These are phyloP conservation scores for Mirza zaza DNA, from an alignment of 2,113 vertebrate genomes.

Conservation along the genomic window DNA sequence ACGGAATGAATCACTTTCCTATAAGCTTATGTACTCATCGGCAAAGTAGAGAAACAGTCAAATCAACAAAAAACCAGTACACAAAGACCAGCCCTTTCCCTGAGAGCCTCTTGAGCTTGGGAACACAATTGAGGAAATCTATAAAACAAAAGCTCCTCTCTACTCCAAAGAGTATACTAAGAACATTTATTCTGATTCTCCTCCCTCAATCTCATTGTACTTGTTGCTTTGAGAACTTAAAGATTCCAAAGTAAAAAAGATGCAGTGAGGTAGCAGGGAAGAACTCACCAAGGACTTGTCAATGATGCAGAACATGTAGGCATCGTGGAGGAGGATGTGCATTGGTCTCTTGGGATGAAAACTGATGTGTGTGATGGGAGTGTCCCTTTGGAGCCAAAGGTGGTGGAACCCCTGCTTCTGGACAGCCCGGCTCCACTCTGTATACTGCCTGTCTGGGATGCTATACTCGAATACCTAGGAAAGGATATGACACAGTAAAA, in stretches of 20 bases:
- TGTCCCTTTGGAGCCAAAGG: slow-evolving; percentile 92
- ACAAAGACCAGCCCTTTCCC: neutral
- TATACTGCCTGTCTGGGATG: slow-evolving; percentile 90
- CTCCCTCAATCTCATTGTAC: neutral
- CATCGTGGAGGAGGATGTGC: slow-evolving; percentile 92
- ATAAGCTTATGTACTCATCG: neutral
- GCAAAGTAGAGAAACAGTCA: slow-evolving; percentile 6
- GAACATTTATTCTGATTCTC: neutral
- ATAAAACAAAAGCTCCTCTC: neutral
- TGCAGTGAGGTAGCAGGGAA: neutral
- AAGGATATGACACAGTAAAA: neutral
- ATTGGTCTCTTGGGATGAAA: slow-evolving; percentile 89
- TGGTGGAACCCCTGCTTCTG: slow-evolving; percentile 90
- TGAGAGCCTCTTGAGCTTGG: neutral
- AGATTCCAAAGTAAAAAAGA: neutral
- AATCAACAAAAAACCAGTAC: slow-evolving; percentile 8
- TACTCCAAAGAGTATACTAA: neutral
- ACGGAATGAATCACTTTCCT: neutral
- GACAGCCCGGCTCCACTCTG: slow-evolving; percentile 90
- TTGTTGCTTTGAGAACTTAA: neutral
- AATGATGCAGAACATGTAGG: slow-evolving; percentile 94
- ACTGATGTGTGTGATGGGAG: slow-evolving; percentile 90
- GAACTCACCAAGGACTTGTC: slow-evolving; percentile 93
- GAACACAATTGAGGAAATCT: neutral
- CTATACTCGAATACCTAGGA: slow-evolving; percentile 92